phyloP scores from a whole-genome alignment of 1,140 invertebrate species.

The Littorina saxatilis region DNA sequence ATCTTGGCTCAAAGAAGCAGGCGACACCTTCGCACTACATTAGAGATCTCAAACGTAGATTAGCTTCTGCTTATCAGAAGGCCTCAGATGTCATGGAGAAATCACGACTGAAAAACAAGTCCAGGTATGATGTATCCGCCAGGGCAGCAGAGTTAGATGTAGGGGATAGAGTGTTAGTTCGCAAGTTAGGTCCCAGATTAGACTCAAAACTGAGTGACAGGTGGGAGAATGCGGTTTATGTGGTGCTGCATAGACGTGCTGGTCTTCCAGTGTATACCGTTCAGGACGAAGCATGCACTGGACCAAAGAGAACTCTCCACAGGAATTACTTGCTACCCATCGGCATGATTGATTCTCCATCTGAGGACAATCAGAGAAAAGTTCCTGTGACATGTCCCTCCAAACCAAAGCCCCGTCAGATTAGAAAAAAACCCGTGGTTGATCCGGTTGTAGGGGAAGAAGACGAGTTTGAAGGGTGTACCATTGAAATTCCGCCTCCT shows the following conservation, averaged over 20 bases:
- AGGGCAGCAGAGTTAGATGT: background rate
- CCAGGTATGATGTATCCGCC: background rate
- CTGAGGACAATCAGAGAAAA: background rate
- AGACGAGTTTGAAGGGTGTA: background rate
- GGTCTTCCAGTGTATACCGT: constrained; percentile 10
- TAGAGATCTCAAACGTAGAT: background rate
- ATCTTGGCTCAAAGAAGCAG: background rate
- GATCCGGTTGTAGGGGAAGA: background rate
- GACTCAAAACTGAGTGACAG: background rate
- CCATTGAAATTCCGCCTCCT: background rate
- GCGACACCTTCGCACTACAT: background rate
- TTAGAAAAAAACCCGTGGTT: background rate
- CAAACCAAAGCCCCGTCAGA: background rate
- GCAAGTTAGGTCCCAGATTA: background rate
- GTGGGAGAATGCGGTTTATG: constrained; percentile 7
- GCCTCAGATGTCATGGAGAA: background rate
- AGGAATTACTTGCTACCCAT: constrained; percentile 1
- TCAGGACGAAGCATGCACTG: background rate
- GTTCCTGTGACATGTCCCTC: too few species aligned
- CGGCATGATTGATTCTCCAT: background rate
- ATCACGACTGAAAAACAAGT: background rate
- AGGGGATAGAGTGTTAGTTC: constrained; percentile 3
- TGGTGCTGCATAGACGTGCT: background rate
- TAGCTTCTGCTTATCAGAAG: background rate
- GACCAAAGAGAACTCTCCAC: constrained; percentile 7